A percentile compares a stretch with the other conserved stretches of the same genome.
phyloP scores from a whole-genome alignment of 2,797 vertebrate genomes.

The Oreonectes daqikongensis region DNA sequence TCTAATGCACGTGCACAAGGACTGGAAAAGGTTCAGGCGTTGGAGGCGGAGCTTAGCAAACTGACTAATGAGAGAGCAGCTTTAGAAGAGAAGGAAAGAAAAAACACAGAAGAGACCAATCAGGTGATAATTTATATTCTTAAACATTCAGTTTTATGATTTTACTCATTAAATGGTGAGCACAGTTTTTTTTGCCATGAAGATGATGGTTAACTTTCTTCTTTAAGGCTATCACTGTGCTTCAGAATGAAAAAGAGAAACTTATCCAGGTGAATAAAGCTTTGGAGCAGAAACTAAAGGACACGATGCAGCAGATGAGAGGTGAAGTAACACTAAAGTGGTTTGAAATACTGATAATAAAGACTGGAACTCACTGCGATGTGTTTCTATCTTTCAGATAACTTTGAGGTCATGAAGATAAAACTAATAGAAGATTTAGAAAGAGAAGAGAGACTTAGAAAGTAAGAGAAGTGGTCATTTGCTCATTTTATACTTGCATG shows the following conservation, averaged over 20 bases:
- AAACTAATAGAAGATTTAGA: slow-evolving; percentile 84
- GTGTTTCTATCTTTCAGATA: slow-evolving; percentile 73
- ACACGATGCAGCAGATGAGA: slow-evolving; percentile 79
- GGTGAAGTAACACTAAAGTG: slow-evolving; percentile 68
- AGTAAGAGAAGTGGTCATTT: slow-evolving; percentile 73
- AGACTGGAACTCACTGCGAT: not conserved
- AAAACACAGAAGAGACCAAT: slow-evolving; percentile 74
- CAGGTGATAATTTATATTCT: slow-evolving; percentile 73
- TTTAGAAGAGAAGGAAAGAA: slow-evolving; percentile 80
- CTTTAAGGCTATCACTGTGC: slow-evolving; percentile 67
- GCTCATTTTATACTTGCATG: not conserved
- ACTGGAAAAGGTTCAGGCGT: slow-evolving; percentile 79
- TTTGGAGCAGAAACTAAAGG: slow-evolving; percentile 76
- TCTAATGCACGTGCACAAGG: slow-evolving; percentile 79
- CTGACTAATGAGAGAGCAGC: slow-evolving; percentile 71
- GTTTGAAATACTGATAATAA: not conserved
- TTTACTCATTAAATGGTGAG: not conserved
- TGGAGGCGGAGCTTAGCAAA: slow-evolving; percentile 85
- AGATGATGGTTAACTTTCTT: not conserved
- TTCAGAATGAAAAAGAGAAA: slow-evolving; percentile 77
- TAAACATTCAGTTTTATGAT: not conserved
- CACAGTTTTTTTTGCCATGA: not conserved
- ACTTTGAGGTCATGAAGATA: slow-evolving; percentile 84
- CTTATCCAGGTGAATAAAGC: slow-evolving; percentile 80
- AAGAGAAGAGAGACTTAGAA: slow-evolving; percentile 83